Conservation (phyloP, 1,140 invertebrate species). For the Drosophila bocki region DNA sequence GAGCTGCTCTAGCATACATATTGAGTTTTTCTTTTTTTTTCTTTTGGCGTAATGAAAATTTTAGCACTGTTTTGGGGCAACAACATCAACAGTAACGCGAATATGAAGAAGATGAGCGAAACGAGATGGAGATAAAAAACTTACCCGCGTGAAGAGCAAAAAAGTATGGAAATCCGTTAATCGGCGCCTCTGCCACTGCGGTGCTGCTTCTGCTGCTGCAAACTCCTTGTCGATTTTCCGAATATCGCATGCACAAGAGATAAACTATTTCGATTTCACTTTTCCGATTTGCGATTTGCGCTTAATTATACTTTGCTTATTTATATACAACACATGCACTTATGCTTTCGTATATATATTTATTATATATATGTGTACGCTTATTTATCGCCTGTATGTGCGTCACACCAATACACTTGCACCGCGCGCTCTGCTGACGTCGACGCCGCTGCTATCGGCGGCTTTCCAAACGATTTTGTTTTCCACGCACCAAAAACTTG, state of each 20-base stretch:
- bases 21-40: slow-evolving; percentile 64
- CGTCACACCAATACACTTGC: slow-evolving; percentile 77
- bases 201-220: slow-evolving; percentile 35
- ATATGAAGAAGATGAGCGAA: background rate
- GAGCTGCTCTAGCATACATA: slow-evolving; percentile 68
- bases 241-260: slow-evolving; percentile 37
- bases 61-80: slow-evolving; percentile 58
- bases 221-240: slow-evolving; percentile 60
- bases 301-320: slow-evolving; percentile 51
- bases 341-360: slow-evolving; percentile 34
- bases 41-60: slow-evolving; percentile 77
- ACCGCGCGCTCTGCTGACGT: slow-evolving; percentile 52
- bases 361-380: slow-evolving; percentile 20
- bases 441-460: slow-evolving; percentile 46
- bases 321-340: slow-evolving; percentile 46
- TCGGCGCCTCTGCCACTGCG: slow-evolving; percentile 39
- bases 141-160: slow-evolving; percentile 69
- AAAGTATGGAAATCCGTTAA: slow-evolving; percentile 73
- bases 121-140: slow-evolving; percentile 23
- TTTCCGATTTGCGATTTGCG: slow-evolving; percentile 39
- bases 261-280: slow-evolving; percentile 64
- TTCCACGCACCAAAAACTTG: slow-evolving; percentile 57
- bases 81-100: background rate
- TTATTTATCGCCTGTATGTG: slow-evolving; percentile 38
- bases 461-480: slow-evolving; percentile 46